phyloP scores from a whole-genome alignment of 2,888 invertebrate species.

The Melipona beecheii region DNA sequence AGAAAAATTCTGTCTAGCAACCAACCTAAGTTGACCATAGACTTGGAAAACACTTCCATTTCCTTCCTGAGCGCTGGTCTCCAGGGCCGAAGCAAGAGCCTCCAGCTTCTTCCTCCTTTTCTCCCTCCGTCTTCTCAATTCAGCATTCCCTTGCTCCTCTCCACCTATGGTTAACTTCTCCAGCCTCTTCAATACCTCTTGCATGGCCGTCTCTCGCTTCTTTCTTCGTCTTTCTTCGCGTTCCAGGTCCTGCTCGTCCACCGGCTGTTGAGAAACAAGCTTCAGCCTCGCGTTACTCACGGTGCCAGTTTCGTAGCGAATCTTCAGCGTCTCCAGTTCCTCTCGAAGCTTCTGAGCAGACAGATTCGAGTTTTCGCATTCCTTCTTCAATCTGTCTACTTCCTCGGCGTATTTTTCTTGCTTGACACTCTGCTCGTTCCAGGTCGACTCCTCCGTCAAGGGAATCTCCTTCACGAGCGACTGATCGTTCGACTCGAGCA shows the following conservation, averaged over 20 bases:
- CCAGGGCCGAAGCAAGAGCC: constrained; percentile 79
- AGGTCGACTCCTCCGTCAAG: constrained; percentile 31
- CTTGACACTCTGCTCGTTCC: constrained; percentile 16
- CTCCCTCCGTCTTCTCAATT: constrained; percentile 75
- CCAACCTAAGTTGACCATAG: constrained; percentile 80
- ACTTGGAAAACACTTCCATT: constrained; percentile 81
- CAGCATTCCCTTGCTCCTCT: constrained; percentile 79
- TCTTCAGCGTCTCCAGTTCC: constrained; percentile 73
- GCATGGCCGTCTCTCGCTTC: constrained; percentile 80
- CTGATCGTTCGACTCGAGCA: constrained; percentile 84
- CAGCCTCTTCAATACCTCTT: constrained; percentile 79
- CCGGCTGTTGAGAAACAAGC: constrained; percentile 18
- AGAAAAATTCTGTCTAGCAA: not conserved
- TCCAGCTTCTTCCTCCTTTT: constrained; percentile 79
- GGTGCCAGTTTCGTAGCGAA: constrained; percentile 61
- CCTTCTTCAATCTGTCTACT: constrained; percentile 73
- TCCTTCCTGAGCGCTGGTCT: constrained; percentile 79
- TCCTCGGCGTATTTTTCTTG: constrained; percentile 69
- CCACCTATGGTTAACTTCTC: constrained; percentile 82
- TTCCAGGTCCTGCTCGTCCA: constrained; percentile 72
- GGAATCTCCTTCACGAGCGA: constrained; percentile 34
- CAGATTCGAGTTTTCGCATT: constrained; percentile 78
- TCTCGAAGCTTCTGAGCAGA: constrained; percentile 78
- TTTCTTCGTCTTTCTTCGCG: constrained; percentile 75
- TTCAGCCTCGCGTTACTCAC: not conserved